Evolutionary conservation across 2,113 vertebrate genomes (phyloP), one percentile per base, ranked within the genome.

Genomic region (human (Homo sapiens)): DNA sequence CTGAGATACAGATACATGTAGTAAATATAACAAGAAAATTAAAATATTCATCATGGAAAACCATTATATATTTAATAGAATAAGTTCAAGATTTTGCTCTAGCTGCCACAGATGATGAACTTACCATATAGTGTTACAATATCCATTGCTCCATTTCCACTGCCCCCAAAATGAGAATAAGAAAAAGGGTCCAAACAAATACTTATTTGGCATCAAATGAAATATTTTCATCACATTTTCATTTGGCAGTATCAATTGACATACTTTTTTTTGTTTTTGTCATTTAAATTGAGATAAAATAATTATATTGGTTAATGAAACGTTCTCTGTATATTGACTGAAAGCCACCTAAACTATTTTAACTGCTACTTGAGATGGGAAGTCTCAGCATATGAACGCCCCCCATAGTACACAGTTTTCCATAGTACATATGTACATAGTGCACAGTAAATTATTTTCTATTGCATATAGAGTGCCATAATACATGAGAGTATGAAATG

Each of bases 251-350:
- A 93, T 61, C 61, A 87, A 66, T 79, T 95, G 78, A 85, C n/a
- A 85, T 68, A 35, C 90, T 90, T 80, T 57, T 25, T 91, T 38
- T 27, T 38, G 52, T 75, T 87, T 55, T 72, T 90, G 43, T 90
- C 75, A 80, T 25, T 94, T 90, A 87, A 95, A 85, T 79, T 27
- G 87, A 97, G 66, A 95, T 27, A 86, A 85, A 55, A 94, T 93
- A 79, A 96, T 89, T 92, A 52, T n/a, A 76, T 82, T 83, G 30
- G 22, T 90, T 96, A 93, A 27, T 59, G 66, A 97, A 93, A 72
- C 25, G 72, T 5, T 61, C 27, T 59, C 35, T 94, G 35, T 57
- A 80, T 95, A 52, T 78, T 85, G 76, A 38, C 25, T 66, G 70
- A 95, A 7, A 80, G n/a, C 50, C 70, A 93, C 59, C 5, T 68